These are phyloP conservation scores for Naja naja DNA, from an alignment of 2,113 vertebrate species.

Conservation along the genomic window DNA sequence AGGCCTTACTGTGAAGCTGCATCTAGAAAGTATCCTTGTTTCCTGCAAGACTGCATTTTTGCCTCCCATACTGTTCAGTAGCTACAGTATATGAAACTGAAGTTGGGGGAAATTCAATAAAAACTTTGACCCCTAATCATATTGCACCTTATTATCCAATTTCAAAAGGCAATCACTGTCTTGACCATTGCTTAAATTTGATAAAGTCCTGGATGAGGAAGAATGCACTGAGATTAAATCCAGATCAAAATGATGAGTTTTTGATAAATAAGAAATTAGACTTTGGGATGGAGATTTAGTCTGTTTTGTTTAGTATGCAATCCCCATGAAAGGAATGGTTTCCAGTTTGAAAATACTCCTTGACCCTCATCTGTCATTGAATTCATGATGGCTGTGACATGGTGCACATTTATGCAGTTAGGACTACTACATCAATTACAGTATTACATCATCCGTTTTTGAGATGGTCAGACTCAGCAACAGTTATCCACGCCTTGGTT, in stretches of 20 bases:
- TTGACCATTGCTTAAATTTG: not conserved
- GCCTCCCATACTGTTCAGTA: not conserved
- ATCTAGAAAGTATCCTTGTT: not conserved
- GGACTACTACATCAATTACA: not conserved
- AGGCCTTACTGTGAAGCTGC: not conserved
- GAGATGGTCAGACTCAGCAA: not conserved
- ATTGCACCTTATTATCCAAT: not conserved
- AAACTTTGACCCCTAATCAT: not conserved
- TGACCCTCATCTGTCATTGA: not conserved
- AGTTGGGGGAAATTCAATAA: not conserved
- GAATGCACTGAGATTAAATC: not conserved
- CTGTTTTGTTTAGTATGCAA: not conserved
- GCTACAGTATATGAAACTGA: not conserved
- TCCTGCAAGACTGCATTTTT: not conserved
- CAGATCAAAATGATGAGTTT: not conserved
- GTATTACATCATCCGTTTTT: not conserved
- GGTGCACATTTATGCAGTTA: not conserved
- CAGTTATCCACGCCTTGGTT: not conserved
- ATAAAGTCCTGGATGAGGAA: not conserved
- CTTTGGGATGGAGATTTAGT: not conserved
- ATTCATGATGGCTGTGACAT: not conserved
- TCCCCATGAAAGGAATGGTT: not conserved
- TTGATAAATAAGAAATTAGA: not conserved
- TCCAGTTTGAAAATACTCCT: not conserved
- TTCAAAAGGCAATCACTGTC: not conserved